Evolutionary conservation across 1,140 invertebrate genomes (phyloP).

Genomic region (Scaptomyza pallida): DNA sequence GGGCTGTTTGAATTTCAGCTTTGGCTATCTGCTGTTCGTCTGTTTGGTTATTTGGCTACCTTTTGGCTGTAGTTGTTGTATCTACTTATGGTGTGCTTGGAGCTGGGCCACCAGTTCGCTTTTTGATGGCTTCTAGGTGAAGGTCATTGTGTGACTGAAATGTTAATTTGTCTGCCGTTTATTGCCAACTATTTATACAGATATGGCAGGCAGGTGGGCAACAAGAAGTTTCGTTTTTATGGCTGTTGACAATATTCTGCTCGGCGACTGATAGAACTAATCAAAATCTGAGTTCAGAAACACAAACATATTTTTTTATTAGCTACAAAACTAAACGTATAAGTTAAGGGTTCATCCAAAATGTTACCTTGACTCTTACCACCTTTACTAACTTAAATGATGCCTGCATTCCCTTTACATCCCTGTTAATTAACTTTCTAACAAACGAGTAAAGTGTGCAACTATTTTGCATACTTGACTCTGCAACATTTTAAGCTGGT

Average conservation of each 20-base stretch:
- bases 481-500: background rate
- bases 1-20: slow-evolving; percentile 22
- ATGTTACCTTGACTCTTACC: background rate
- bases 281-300: background rate
- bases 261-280: slow-evolving; percentile 7
- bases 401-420: background rate
- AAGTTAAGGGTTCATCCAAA: too few relatives aligned
- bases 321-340: background rate
- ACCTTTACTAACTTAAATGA: too few relatives aligned
- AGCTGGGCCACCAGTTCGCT: slow-evolving; percentile 55
- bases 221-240: slow-evolving; percentile 17
- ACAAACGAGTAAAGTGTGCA: slow-evolving; percentile 3
- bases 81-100: slow-evolving; percentile 34
- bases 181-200: slow-evolving; percentile 41
- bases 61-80: slow-evolving; percentile 25
- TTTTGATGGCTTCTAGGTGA: slow-evolving; percentile 78
- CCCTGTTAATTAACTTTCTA: slow-evolving; percentile 8
- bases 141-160: slow-evolving; percentile 77
- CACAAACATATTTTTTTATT: background rate
- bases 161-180: slow-evolving; percentile 63
- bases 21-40: slow-evolving; percentile 31
- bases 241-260: background rate
- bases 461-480: slow-evolving; percentile 35
- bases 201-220: slow-evolving; percentile 31
- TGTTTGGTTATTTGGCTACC: slow-evolving; percentile 44